Percentiles rank a stretch among this genome's conserved stretches.
phyloP scores from a whole-genome alignment of 2,113 vertebrate genomes.

The Oryzias celebensis region DNA sequence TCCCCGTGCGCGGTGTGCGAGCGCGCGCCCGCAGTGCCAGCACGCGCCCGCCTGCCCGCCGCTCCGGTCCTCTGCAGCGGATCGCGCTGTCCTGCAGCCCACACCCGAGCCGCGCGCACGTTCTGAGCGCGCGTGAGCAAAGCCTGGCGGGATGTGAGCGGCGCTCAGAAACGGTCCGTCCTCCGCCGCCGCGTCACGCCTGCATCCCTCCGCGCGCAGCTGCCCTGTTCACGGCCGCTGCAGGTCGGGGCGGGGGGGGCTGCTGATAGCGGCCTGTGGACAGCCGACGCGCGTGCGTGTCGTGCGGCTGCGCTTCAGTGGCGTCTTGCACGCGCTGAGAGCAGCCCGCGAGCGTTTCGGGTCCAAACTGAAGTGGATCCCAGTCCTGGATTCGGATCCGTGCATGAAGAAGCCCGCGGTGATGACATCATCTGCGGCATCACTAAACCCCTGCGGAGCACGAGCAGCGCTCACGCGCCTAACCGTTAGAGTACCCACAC shows the following conservation, averaged over 20 bases:
- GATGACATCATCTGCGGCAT: no score
- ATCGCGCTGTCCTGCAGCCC: slow-evolving; percentile 34
- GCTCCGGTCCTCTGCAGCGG: slow-evolving; percentile 34
- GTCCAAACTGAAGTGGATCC: no score
- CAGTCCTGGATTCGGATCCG: no score
- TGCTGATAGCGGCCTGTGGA: no score
- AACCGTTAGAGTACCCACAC: no score
- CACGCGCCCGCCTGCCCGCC: slow-evolving; percentile 54
- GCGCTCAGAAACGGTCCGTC: slow-evolving; percentile 23
- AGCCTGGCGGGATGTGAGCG: slow-evolving; percentile 13
- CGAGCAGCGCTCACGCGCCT: no score
- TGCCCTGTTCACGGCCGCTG: slow-evolving; percentile 80
- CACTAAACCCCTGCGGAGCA: no score
- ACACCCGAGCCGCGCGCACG: slow-evolving; percentile 47
- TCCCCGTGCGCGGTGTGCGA: not conserved
- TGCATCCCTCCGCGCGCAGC: slow-evolving; percentile 78
- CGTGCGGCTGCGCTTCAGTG: no score
- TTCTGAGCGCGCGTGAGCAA: slow-evolving; percentile 13
- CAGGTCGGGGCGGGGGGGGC: not conserved
- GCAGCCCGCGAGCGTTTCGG: no score
- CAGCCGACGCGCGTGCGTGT: no score
- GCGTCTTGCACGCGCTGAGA: no score
- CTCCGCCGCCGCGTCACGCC: slow-evolving; percentile 72
- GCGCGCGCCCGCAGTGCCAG: slow-evolving; percentile 26
- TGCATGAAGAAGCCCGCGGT: no score